phyloP scores from a whole-genome alignment of 2,113 vertebrate species.

The Lepisosteus oculatus region DNA sequence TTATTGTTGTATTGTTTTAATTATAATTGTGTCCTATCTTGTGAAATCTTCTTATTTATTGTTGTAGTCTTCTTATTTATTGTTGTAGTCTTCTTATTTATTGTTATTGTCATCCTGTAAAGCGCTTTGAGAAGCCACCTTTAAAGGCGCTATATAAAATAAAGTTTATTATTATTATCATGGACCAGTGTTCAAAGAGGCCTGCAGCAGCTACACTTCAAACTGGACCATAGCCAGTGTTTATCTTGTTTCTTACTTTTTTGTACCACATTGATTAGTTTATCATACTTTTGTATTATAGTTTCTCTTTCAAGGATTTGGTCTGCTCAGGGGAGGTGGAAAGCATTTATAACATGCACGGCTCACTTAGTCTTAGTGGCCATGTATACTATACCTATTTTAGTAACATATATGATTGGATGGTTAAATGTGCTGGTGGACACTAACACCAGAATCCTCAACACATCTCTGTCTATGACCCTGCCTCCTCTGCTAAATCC shows the following conservation, averaged over 20 bases:
- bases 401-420: neutral
- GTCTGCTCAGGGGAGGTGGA: neutral
- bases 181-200: too few species aligned
- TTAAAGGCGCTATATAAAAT: too few species aligned
- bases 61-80: too few species aligned
- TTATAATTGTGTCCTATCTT: too few species aligned
- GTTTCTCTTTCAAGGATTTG: neutral
- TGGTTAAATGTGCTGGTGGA: neutral
- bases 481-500: neutral
- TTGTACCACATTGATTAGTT: neutral
- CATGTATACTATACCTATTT: neutral
- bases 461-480: neutral
- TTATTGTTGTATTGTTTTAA: too few species aligned
- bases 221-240: neutral
- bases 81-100: too few species aligned
- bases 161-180: too few species aligned
- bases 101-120: too few species aligned
- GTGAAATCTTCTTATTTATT: too few species aligned
- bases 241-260: neutral
- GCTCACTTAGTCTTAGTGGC: constrained; percentile 1
- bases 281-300: neutral
- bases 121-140: too few species aligned
- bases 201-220: neutral
- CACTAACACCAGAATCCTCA: neutral
- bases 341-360: constrained; percentile 9